phyloP scores from a whole-genome alignment of 2,113 vertebrate genomes.

The Vidua macroura region DNA sequence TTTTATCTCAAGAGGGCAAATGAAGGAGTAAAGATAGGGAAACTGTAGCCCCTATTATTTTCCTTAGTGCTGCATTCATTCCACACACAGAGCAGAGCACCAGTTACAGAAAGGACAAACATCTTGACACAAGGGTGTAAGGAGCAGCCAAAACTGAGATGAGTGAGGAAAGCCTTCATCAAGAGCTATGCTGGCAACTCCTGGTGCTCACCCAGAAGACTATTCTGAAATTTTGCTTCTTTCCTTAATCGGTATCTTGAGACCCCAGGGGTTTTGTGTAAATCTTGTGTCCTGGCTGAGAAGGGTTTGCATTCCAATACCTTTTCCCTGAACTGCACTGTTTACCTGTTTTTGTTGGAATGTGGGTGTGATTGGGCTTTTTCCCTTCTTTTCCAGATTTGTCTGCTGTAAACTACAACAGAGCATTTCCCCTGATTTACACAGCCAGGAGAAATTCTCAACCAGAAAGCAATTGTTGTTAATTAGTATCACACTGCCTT shows the following conservation, averaged over 20 bases:
- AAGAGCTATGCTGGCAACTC: neutral
- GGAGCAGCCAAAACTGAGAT: neutral
- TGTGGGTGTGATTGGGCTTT: neutral
- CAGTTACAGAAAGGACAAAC: neutral
- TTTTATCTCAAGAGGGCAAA: neutral
- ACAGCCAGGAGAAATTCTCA: neutral
- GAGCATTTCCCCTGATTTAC: neutral
- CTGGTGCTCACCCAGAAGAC: neutral
- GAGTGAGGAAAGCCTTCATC: neutral
- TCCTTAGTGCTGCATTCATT: neutral
- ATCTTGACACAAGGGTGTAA: neutral
- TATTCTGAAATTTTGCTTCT: neutral
- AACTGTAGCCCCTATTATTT: neutral
- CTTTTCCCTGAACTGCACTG: neutral
- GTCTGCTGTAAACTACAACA: neutral
- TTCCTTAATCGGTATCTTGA: neutral
- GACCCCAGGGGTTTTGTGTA: neutral
- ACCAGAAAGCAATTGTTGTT: slow-evolving; percentile 42
- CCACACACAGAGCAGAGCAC: neutral
- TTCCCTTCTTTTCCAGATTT: neutral
- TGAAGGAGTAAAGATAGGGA: neutral
- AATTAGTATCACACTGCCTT: slow-evolving; percentile 40
- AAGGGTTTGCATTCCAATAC: neutral
- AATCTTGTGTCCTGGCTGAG: neutral
- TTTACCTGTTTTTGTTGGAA: neutral